A percentile compares a stretch with the other conserved stretches of the same genome.
These are phyloP conservation scores for Varecia variegata DNA, from an alignment of 2,797 vertebrate genomes.

Conservation along the genomic window DNA sequence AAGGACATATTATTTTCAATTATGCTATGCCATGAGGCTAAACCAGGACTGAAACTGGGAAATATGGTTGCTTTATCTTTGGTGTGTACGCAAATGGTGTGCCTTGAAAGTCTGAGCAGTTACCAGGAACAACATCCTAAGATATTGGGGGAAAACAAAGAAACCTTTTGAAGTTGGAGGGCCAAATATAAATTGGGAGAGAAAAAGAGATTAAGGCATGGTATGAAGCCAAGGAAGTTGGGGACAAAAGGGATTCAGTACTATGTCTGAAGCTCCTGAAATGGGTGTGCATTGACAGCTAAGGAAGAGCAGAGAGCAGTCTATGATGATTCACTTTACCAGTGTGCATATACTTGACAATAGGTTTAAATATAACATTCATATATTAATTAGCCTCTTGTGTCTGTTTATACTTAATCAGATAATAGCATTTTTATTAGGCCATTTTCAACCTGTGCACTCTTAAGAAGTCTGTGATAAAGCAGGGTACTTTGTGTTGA, in stretches of 20 bases:
- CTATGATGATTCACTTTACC: neutral
- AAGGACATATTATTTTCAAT: neutral
- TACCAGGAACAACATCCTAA: neutral
- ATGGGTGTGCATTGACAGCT: neutral
- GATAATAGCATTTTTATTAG: neutral
- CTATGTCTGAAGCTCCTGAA: neutral
- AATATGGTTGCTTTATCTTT: neutral
- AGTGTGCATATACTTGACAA: neutral
- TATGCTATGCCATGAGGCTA: neutral
- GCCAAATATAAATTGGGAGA: neutral
- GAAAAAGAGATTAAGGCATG: neutral
- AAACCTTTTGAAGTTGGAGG: neutral
- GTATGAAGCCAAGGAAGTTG: neutral
- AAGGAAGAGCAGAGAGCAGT: neutral
- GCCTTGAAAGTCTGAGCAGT: neutral
- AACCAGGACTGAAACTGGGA: neutral
- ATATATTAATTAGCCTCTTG: neutral
- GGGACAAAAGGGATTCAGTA: neutral
- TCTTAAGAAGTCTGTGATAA: slow-evolving; percentile 24
- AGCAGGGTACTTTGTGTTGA: slow-evolving; percentile 14
- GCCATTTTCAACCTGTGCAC: neutral
- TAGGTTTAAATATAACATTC: neutral
- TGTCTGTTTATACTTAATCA: slow-evolving; percentile 8
- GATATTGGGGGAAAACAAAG: neutral
- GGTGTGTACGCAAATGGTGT: neutral